Conservation (phyloP, 1,140 invertebrate species). For the Drosophila aff. region DNA sequence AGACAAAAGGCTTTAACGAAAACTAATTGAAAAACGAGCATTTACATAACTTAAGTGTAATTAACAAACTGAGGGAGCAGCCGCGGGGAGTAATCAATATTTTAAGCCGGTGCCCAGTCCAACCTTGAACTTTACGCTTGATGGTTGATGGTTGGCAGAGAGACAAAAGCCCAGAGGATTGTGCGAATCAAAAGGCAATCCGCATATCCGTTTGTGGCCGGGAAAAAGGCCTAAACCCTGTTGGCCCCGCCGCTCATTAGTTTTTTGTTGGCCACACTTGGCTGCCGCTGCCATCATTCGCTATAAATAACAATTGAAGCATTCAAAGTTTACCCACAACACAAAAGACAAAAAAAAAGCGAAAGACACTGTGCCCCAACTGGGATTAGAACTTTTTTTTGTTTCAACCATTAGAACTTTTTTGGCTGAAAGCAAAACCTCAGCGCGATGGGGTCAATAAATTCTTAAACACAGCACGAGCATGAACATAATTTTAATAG, state of each 20-base stretch:
- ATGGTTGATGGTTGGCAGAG: slow-evolving; percentile 11
- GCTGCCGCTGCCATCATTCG: slow-evolving; percentile 70
- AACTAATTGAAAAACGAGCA: slow-evolving; percentile 75
- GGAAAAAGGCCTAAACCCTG: slow-evolving; percentile 50
- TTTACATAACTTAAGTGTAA: slow-evolving; percentile 82
- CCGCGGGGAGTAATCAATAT: slow-evolving; percentile 71
- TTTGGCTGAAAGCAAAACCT: slow-evolving; percentile 66
- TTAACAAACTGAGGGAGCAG: slow-evolving; percentile 44
- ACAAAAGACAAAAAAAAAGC: slow-evolving; percentile 26
- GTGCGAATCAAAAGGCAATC: slow-evolving; percentile 63
- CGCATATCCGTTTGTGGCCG: slow-evolving; percentile 41
- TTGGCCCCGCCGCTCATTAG: slow-evolving; percentile 58
- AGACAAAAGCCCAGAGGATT: slow-evolving; percentile 35
- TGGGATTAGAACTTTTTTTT: slow-evolving; percentile 53
- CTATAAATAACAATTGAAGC: slow-evolving; percentile 83
- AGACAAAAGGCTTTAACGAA: slow-evolving; percentile 55
- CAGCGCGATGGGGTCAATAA: slow-evolving; percentile 67
- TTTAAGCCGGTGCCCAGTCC: slow-evolving; percentile 45
- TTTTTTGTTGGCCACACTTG: slow-evolving; percentile 53
- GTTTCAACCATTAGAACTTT: slow-evolving; percentile 67
- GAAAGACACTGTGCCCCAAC: slow-evolving; percentile 59
- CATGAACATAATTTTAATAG: slow-evolving; percentile 65
- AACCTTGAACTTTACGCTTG: slow-evolving; percentile 68
- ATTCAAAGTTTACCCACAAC: slow-evolving; percentile 47
- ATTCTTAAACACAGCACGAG: slow-evolving; percentile 66